Base-by-base conservation (phyloP, 2,888 invertebrate species). In the Dasysyrphus tricinctus region DNA sequence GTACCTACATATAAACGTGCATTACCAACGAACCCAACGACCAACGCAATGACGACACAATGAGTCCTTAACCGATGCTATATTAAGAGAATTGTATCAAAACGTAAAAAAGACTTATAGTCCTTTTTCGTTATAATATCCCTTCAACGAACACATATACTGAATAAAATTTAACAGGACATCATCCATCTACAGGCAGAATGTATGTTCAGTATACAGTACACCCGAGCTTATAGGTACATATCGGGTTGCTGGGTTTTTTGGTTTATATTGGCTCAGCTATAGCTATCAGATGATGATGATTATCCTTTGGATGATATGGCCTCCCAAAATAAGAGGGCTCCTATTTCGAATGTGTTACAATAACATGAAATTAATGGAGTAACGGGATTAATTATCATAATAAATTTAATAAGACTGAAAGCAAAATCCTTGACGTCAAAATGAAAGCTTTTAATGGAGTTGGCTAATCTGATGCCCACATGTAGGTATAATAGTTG, bases 331-430 rank as follows among this genome's bases (percentile, higher is more conserved):
- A 76, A 49, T 24, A 24, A 24, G 24, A 24, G 24, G 84, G 56
- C 51, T 85, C 80, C 80, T 77, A 80, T 73, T 80, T 61, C 84
- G 56, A 80, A 73, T 85, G 73, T 73, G 51, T 61, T 73, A 61
- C 69, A 67, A 54, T 73, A 73, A 54, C 56, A 69, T 54, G 76
- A 70, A 76, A 85, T 80, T 85, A 77, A 85, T 80, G 73, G 61
- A 42, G 54, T 80, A 73, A 85, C 84, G 37, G 61, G 72, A 85
- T 85, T 85, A 85, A 85, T 85, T 85, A 76, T 85, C 65, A 80
- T 85, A 80, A 85, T 85, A 85, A 85, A 85, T 85, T 77, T 42
- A 77, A 80, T 85, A 54, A 76, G 54, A 80, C 51, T 80, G 76
- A 80, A 80, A 76, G 73, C 61, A 47, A 77, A 80, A 73, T 72